Evolutionary conservation across 2,797 vertebrate genomes (phyloP), one percentile per base, ranked within the genome.

Genomic region (Glossophaga mutica): DNA sequence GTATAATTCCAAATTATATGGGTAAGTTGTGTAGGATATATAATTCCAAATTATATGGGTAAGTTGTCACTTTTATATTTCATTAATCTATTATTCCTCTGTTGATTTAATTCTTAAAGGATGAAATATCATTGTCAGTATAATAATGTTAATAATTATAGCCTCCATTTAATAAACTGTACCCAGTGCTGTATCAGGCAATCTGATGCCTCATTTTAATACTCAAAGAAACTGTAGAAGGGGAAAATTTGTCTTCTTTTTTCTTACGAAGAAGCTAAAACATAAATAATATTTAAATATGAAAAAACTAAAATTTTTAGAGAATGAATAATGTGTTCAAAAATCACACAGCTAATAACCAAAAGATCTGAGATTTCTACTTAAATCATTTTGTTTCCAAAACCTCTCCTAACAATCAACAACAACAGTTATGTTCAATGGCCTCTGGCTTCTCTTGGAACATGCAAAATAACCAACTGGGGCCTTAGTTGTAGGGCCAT

Each of bases 21-120:
- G 99, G 99, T 99, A 97, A 98, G 97, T 76, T 74, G 5, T 46
- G 99, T 94, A 98, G 99, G 32, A 98, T 99, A 50, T 99, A 99
- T 1, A 98, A 99, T 97, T 99, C 99, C 0, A 96, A 94, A 37
- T 98, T 98, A 22, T 99, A 99, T 98, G 99, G 99, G 99, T 99
- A 97, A 98, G 97, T 76, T 74, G 5, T 46, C 52, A 74, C 46
- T 57, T 76, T 77, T 37, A 39, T 32, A 24, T 44, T 74, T 85
- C 15, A 62, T 87, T 79, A 76, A 52, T 82, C 55, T 34, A n/a
- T 92, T 93, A 44, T 57, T 57, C 19, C 24, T 83, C 89, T 88
- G n/a, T 57, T 9, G 85, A 12, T 71, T 24, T 91, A 84, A 87
- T 85, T 92, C 7, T 8, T 62, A 89, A 92, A 68, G 15, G 5